phyloP scores from a whole-genome alignment of 2,888 invertebrate genomes.

The Neoascia interrupta region DNA sequence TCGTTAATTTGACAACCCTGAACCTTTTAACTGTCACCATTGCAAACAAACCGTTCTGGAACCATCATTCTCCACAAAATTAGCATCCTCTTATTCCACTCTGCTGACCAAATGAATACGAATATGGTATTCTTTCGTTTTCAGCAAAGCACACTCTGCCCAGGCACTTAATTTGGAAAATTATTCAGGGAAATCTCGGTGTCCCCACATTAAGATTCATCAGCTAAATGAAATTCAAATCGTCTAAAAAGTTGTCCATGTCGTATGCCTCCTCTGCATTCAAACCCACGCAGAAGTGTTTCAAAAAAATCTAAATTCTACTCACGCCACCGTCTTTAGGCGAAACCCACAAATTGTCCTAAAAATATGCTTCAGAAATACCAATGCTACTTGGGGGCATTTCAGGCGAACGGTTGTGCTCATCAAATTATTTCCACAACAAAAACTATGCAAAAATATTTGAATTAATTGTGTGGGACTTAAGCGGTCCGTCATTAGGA shows the following conservation, averaged over 20 bases:
- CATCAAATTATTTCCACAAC: constrained; percentile 59
- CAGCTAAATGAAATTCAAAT: constrained; percentile 53
- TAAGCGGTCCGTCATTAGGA: no score
- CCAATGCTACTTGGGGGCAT: background rate
- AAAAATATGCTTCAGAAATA: constrained; percentile 47
- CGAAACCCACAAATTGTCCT: constrained; percentile 22
- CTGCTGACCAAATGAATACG: constrained; percentile 10
- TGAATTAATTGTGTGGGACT: no score
- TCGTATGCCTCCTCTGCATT: no score
- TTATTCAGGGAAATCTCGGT: constrained; percentile 23
- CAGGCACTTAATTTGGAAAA: constrained; percentile 36
- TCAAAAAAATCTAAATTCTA: background rate
- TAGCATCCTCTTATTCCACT: constrained; percentile 26
- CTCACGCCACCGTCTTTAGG: background rate
- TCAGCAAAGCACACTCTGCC: constrained; percentile 1
- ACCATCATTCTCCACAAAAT: no score
- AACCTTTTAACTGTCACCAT: no score
- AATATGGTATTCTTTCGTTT: background rate
- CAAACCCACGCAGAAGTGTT: background rate
- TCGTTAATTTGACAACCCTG: no score
- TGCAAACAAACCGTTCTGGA: no score
- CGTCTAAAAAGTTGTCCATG: constrained; percentile 23
- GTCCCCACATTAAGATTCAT: constrained; percentile 35
- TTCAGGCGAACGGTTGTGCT: constrained; percentile 29
- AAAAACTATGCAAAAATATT: constrained; percentile 67